phyloP scores from a whole-genome alignment of 2,797 vertebrate genomes.

The Neosalanx taihuensis region DNA sequence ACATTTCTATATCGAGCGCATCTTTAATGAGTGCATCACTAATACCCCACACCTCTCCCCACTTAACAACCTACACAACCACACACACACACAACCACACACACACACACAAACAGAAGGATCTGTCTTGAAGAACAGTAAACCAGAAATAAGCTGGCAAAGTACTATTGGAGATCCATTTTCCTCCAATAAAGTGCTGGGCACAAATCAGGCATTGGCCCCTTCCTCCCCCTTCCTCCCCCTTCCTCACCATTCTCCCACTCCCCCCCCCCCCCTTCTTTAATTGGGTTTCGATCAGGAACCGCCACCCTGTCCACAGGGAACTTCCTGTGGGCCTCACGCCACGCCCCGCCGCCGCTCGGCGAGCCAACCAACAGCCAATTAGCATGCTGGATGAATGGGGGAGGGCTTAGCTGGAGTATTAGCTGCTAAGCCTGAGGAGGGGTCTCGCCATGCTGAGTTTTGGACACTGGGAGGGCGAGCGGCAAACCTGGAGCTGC shows the following conservation, averaged over 20 bases:
- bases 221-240: not conserved
- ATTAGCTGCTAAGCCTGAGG: constrained; percentile 38
- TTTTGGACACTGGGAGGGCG: constrained; percentile 31
- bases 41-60: too few relatives aligned
- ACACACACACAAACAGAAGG: too few relatives aligned
- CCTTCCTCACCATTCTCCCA: too few relatives aligned
- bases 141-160: constrained; percentile 30
- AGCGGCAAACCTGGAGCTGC: constrained; percentile 41
- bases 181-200: constrained; percentile 39
- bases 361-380: constrained; percentile 41
- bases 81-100: constrained; percentile 2
- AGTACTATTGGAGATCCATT: constrained; percentile 39
- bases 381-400: constrained; percentile 63
- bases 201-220: constrained; percentile 29
- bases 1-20: too few relatives aligned
- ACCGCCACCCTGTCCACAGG: constrained; percentile 51
- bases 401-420: constrained; percentile 39
- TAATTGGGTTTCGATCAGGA: constrained; percentile 65
- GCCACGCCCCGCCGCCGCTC: too few relatives aligned
- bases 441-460: constrained; percentile 38
- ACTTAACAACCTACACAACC: not conserved
- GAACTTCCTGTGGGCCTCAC: constrained; percentile 37
- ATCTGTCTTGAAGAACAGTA: not conserved
- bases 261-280: constrained; percentile 21
- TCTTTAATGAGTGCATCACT: too few relatives aligned